Evolutionary conservation across 1,140 invertebrate species (phyloP), one percentile per base, ranked within the genome.

Genomic region (Cydia pomonella): DNA sequence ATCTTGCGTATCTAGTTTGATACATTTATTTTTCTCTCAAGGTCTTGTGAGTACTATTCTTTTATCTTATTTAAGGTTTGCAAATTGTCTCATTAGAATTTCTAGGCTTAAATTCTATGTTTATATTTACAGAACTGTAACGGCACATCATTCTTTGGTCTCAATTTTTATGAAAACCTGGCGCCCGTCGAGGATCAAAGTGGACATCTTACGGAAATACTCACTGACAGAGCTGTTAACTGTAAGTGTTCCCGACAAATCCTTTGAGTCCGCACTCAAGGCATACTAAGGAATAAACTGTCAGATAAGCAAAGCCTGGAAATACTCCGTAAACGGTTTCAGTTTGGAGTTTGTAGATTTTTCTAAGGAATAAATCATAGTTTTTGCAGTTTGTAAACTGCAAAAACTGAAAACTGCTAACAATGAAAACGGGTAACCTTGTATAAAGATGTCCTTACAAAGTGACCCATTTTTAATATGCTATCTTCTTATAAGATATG

Each of bases 161-260:
- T 96, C 64, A 96, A 96, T 82, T 94, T 96, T 82, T 93, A 95
- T 72, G 85, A 94, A 69, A 94, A 95, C 75, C 83, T 94, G 9
- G 87, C 87, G n/a, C 90, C 95, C 3, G 94, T 94, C 13, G 94
- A 94, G 78, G 94, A 95, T 76, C 59, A 71, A 76, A 79, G n/a
- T n/a, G 82, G 83, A 9, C 97, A 97, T 87, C 94, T 96, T 0
- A 97, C 97, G 0, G 95, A 97, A 80, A 80, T 97, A 12, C 95
- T 97, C 77, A 96, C 96, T 0, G 82, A 95, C 2, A 95, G 95
- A 87, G 95, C 96, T 0, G 87, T 96, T 4, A 25, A 81, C 69
- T 33, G 84, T 84, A 79, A 73, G 78, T 10, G 33, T 74, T 69
- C 29, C 16, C 27, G 25, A 66, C 47, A 69, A 29, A 29, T 69